Base-by-base conservation (phyloP, 2,113 vertebrate genomes). In the Otocyon megalotis region DNA sequence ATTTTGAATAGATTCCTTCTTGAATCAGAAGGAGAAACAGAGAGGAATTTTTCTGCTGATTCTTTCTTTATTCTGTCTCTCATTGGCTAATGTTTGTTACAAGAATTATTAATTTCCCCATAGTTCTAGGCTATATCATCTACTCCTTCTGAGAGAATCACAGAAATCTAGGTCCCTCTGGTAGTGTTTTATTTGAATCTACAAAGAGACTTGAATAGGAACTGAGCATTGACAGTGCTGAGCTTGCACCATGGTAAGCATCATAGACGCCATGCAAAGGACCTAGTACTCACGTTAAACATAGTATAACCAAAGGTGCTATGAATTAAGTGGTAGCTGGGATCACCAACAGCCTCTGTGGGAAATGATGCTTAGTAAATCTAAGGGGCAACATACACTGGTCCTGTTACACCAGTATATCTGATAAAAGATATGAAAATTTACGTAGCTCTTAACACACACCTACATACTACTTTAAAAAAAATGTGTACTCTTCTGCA, bases 241-340 rank as follows among this genome's bases (percentile, higher is more conserved):
- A 43, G 22, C 6, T 60, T 71, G 24, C n/a, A 71, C 50, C n/a
- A 14, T 16, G 8, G 8, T 9, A 5, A 43, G n/a, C 35, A 37
- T 1, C 4, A 35, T 0, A n/a, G 48, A 26, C 62, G 19, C 0
- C 14, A 37, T 14, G 0, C 4, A 28, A 13, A 8, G 32, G 20
- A 1, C 4, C 2, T 43, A 56, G 1, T 2, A 19, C 12, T 53
- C 69, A 58, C 24, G 4, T 0, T 19, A 8, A 71, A 60, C 32
- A 2, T 12, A 56, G 54, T 10, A 0, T 19, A 67, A 32, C 8
- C 6, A 77, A 88, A 43, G 1, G 14, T 69, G 2, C 2, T 79
- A 2, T 8, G 20, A 82, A 37, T 54, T 16, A 82, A 16, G 15
- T 77, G 14, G 0, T 50, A 71, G 24, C 12, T n/a, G n/a, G 8